Evolutionary conservation across 2,797 vertebrate species (phyloP).

Genomic region (Hylomyscus alleni): DNA sequence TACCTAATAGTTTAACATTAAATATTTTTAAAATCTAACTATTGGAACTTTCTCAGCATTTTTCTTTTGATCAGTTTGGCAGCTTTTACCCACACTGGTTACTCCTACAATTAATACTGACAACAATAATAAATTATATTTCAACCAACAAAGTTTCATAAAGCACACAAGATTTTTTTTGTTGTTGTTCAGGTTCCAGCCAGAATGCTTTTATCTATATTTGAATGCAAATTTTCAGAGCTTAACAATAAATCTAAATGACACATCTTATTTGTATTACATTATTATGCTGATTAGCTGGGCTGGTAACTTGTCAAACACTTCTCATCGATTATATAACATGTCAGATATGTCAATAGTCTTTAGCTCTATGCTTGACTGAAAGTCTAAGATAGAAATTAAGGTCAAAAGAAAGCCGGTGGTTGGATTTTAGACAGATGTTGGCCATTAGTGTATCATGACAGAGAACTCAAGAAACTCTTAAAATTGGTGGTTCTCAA

Average conservation of each 20-base stretch:
- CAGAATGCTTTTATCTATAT: constrained; percentile 74
- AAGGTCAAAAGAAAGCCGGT: constrained; percentile 51
- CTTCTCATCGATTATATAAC: constrained; percentile 48
- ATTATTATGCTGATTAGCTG: constrained; percentile 67
- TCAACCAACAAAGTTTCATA: constrained; percentile 54
- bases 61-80: constrained; percentile 5
- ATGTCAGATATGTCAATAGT: constrained; percentile 43
- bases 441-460: neutral
- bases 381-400: constrained; percentile 19
- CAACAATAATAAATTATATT: constrained; percentile 39
- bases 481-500: neutral
- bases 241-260: constrained; percentile 70
- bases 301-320: constrained; percentile 71
- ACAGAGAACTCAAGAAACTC: neutral
- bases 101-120: constrained; percentile 61
- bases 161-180: constrained; percentile 18
- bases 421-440: constrained; percentile 45
- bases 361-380: constrained; percentile 11
- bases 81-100: constrained; percentile 2
- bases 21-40: constrained; percentile 26
- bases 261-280: constrained; percentile 61
- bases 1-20: constrained; percentile 30
- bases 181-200: neutral
- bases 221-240: constrained; percentile 68
- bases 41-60: constrained; percentile 17